Conservation (phyloP, 53 echinoderm and acorn worm species). For the Holothuria leucospilota region DNA sequence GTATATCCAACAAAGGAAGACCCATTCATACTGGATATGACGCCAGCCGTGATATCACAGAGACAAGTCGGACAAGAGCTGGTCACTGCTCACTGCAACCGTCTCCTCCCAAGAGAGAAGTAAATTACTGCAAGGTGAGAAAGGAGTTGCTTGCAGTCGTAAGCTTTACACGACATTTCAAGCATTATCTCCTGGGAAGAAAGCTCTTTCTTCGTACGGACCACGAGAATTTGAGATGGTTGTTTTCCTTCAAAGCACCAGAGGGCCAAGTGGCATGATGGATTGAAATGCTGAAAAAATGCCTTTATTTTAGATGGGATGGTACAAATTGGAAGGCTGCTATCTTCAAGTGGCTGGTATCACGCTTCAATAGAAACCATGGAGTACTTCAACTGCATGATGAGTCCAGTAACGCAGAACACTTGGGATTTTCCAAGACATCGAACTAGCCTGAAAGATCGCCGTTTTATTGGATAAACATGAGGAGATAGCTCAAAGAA, state of each 20-base stretch:
- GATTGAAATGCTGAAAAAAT: background rate
- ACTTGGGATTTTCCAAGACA: background rate
- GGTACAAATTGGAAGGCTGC: background rate
- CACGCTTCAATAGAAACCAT: background rate
- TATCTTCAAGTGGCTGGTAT: background rate
- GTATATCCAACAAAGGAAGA: too few species aligned
- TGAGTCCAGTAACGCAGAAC: background rate
- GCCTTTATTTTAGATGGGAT: background rate
- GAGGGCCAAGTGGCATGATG: background rate
- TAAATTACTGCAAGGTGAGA: background rate
- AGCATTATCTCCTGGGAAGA: background rate
- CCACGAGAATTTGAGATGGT: background rate
- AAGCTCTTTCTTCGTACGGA: background rate
- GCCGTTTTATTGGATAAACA: background rate
- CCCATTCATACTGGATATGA: too few species aligned
- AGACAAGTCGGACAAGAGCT: background rate
- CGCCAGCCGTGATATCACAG: too few species aligned
- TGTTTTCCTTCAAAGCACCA: background rate
- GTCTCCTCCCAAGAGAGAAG: constrained; percentile 1
- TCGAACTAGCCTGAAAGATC: background rate
- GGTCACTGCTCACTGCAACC: background rate
- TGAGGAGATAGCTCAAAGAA: background rate
- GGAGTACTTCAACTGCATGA: too few species aligned
- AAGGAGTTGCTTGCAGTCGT: background rate
- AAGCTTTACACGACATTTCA: background rate